Conservation (phyloP, 37 sponge, comb jelly and placozoan species). For the Aphrocallistes beatrix region DNA sequence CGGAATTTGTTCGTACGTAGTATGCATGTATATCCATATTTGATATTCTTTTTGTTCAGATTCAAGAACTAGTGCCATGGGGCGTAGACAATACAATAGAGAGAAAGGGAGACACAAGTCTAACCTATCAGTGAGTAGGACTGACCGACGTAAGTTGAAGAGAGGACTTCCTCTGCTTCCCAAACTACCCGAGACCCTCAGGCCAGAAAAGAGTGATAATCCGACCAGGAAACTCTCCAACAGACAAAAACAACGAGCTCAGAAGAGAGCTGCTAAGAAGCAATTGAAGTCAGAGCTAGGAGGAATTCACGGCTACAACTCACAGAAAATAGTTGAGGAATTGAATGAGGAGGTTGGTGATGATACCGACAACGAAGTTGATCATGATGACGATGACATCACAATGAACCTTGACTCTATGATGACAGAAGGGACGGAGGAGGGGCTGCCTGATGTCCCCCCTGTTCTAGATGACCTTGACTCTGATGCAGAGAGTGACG, state of each 20-base stretch:
- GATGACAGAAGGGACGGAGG: neutral
- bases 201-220: neutral
- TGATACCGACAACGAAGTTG: neutral
- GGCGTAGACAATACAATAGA: neutral
- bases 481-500: neutral
- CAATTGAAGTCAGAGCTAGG: neutral
- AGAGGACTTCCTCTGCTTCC: neutral
- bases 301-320: neutral
- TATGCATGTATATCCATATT: no score
- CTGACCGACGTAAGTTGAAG: neutral
- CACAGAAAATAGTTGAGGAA: neutral
- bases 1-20: no score
- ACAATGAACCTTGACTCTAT: neutral
- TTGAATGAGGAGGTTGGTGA: no score
- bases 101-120: constrained; percentile 17
- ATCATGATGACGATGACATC: neutral
- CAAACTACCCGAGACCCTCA: neutral
- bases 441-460: neutral
- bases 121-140: neutral
- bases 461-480: neutral
- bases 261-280: neutral
- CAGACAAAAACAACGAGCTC: neutral
- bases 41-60: no score
- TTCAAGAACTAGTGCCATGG: no score
- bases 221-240: neutral